Percentiles rank a stretch among this genome's conserved stretches.
Evolutionary conservation across 1,140 invertebrate genomes (phyloP).

Genomic region (Anthonomus grandis): DNA sequence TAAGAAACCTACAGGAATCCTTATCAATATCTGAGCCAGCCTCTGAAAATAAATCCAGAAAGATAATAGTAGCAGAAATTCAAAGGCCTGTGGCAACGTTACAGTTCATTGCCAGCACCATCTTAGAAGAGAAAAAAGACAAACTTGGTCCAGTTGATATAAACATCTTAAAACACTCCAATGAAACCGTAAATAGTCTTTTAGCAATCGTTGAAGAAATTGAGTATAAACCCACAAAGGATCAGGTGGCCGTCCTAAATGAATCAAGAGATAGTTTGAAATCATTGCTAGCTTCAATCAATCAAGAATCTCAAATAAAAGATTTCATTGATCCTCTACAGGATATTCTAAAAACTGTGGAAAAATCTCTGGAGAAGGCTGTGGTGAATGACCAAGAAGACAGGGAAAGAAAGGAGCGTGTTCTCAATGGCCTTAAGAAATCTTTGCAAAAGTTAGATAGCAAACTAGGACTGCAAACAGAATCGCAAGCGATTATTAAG

Average conservation of each 20-base stretch:
- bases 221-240: slow-evolving; percentile 22
- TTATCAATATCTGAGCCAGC: slow-evolving; percentile 26
- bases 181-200: slow-evolving; percentile 29
- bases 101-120: slow-evolving; percentile 41
- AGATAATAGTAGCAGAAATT: slow-evolving; percentile 36
- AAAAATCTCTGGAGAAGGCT: slow-evolving; percentile 47
- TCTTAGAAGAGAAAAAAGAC: slow-evolving; percentile 40
- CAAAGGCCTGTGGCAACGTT: slow-evolving; percentile 41
- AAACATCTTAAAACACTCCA: slow-evolving; percentile 32
- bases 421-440: slow-evolving; percentile 19
- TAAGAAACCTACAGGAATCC: slow-evolving; percentile 40
- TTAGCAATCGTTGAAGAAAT: slow-evolving; percentile 29
- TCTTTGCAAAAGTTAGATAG: slow-evolving; percentile 28
- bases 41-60: slow-evolving; percentile 31
- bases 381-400: slow-evolving; percentile 24
- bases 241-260: slow-evolving; percentile 29
- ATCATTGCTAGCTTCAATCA: slow-evolving; percentile 40
- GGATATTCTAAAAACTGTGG: slow-evolving; percentile 50
- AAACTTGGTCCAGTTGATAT: slow-evolving; percentile 39
- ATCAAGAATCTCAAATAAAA: slow-evolving; percentile 45
- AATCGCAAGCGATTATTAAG: background rate
- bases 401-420: slow-evolving; percentile 41
- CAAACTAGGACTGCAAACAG: background rate
- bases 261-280: slow-evolving; percentile 34
- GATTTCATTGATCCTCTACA: slow-evolving; percentile 49